Evolutionary conservation across 1,140 invertebrate genomes (phyloP).

Genomic region (Drosophila miranda): DNA sequence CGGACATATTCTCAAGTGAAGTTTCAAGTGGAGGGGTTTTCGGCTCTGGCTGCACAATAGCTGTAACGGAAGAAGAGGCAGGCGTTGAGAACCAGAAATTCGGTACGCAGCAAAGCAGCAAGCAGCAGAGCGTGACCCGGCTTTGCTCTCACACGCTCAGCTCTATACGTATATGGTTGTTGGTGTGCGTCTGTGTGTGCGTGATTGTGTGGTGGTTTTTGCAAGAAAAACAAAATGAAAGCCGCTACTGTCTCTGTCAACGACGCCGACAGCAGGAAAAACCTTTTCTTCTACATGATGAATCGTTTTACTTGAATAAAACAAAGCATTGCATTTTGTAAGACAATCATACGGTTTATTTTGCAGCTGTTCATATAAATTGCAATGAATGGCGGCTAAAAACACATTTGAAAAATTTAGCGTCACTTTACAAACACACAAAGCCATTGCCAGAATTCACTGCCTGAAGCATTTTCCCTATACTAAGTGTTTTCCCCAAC

Average conservation of each 20-base stretch:
- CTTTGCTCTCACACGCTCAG: constrained; percentile 44
- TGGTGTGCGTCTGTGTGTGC: constrained; percentile 21
- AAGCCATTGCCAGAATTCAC: constrained; percentile 3
- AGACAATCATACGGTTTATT: neutral
- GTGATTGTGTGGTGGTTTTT: constrained; percentile 68
- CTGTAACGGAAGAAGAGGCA: constrained; percentile 52
- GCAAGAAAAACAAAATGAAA: constrained; percentile 80
- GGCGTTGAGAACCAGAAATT: constrained; percentile 45
- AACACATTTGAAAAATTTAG: constrained; percentile 53
- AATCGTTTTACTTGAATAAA: neutral
- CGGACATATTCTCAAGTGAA: constrained; percentile 63
- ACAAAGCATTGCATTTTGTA: neutral
- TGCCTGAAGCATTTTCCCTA: neutral
- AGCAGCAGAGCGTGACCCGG: neutral
- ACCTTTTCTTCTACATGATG: constrained; percentile 10
- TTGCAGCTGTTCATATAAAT: neutral
- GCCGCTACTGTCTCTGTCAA: constrained; percentile 45
- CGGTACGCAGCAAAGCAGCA: constrained; percentile 58
- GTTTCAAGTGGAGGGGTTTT: constrained; percentile 12
- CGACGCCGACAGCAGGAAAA: constrained; percentile 46
- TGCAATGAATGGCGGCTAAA: constrained; percentile 27
- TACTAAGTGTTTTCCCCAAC: neutral
- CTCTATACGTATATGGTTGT: neutral
- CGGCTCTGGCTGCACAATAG: constrained; percentile 33
- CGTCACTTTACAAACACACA: constrained; percentile 67